phyloP scores from a whole-genome alignment of 2,797 vertebrate species.

The Martes flavigula region DNA sequence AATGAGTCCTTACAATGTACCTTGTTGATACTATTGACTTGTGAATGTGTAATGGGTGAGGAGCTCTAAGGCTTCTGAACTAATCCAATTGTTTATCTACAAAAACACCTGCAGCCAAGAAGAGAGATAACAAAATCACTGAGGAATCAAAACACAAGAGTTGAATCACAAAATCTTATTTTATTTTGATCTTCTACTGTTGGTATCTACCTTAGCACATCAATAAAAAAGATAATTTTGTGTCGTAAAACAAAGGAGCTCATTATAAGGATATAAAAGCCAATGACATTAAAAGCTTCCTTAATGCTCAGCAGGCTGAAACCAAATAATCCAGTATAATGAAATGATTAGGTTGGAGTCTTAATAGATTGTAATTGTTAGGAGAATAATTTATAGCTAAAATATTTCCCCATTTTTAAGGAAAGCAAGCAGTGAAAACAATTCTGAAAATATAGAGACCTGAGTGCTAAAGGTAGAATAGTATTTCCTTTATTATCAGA shows the following conservation, averaged over 20 bases:
- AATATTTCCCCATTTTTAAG: conserved; percentile 16
- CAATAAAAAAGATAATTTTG: conserved; percentile 43
- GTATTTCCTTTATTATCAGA: background rate
- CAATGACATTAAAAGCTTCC: conserved; percentile 43
- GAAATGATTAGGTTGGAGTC: conserved; percentile 37
- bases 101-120: conserved; percentile 53
- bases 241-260: conserved; percentile 54
- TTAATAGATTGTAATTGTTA: conserved; percentile 46
- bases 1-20: background rate
- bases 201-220: conserved; percentile 30
- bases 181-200: conserved; percentile 60
- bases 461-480: background rate
- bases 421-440: conserved; percentile 1
- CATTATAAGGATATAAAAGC: conserved; percentile 54
- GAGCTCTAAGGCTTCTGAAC: background rate
- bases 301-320: conserved; percentile 53
- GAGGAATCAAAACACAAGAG: conserved; percentile 54
- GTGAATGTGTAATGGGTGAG: background rate
- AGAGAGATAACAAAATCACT: conserved; percentile 55
- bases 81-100: conserved; percentile 47
- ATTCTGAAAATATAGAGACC: background rate
- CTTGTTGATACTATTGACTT: conserved; percentile 4
- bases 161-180: conserved; percentile 62
- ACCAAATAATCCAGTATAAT: conserved; percentile 53
- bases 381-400: conserved; percentile 25